phyloP scores from a whole-genome alignment of 1,140 invertebrate species.

The Heliothis virescens region DNA sequence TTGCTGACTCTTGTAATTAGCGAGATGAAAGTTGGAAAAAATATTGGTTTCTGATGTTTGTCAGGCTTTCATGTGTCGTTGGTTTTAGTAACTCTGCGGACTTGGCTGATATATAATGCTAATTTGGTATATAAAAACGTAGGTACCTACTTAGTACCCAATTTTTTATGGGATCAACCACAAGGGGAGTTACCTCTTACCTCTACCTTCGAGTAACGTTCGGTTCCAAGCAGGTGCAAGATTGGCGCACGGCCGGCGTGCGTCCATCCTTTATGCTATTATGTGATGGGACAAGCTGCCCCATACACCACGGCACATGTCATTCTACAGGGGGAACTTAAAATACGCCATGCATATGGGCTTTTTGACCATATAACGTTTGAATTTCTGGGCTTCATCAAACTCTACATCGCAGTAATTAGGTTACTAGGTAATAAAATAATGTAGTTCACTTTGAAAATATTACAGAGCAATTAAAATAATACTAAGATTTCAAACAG shows the following conservation, averaged over 20 bases:
- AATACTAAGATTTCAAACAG: too few relatives aligned
- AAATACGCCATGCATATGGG: not conserved
- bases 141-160: not conserved
- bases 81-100: not conserved
- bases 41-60: not conserved
- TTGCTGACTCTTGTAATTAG: conserved; percentile 19
- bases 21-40: conserved; percentile 1
- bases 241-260: conserved; percentile 59
- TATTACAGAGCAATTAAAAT: too few relatives aligned
- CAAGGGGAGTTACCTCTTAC: too few relatives aligned
- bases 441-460: too few relatives aligned
- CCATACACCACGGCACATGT: conserved; percentile 68
- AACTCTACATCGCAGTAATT: too few relatives aligned
- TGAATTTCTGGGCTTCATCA: not conserved
- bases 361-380: not conserved
- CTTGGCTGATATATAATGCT: too few relatives aligned
- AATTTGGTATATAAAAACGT: not conserved
- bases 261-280: conserved; percentile 78
- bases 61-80: not conserved
- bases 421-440: too few relatives aligned
- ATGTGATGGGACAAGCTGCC: conserved; percentile 70
- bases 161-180: not conserved
- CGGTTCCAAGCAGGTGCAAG: conserved; percentile 71
- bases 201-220: not conserved
- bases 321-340: conserved; percentile 60